Base-by-base conservation (phyloP, 2,888 invertebrate genomes). In the Tinea pellionella region DNA sequence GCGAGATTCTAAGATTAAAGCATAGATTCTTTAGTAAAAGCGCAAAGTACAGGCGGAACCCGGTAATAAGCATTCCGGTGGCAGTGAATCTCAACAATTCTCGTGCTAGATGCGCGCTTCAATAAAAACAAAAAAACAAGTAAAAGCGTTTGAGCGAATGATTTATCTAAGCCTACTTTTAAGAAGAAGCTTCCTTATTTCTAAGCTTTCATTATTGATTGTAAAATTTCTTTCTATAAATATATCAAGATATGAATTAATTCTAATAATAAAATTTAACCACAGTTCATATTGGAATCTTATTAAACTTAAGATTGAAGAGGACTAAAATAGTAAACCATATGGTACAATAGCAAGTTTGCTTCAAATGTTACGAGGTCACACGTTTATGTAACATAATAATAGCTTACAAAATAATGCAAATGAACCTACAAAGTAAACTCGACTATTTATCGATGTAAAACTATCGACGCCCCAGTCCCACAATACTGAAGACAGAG, bases 341-440 rank as follows among this genome's bases (percentile, higher is more conserved):
- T 37, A 37, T 37, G 37, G 37, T 37, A n/a, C 37, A 37, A 9
- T 37, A 15, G 15, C 15, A 41, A 41, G 41, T 47, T 15, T 24
- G 19, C 24, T 53, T 4, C 7, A 53, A 12, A 53, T 53, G 53
- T 53, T 64, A 63, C 77, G 75, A 79, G 78, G 80, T 77, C 78
- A 68, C 62, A 63, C 63, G 68, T 80, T 41, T 77, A 78, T 69
- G 78, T 80, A 80, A 80, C 78, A 79, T 78, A 80, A 76, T 76
- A 81, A 79, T 80, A 74, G 70, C 68, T 73, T 72, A 80, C 78
- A 75, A 78, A 78, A 75, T 71, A 70, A 76, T 78, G 76, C 75
- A 77, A 83, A 80, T 74, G 73, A 75, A 74, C 69, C 66, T 65
- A 69, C 70, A 67, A 72, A 73, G 68, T 72, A 64, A 29, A 59